Base-by-base conservation (phyloP, 35 echinoderm and acorn worm genomes). In the Apostichopus japonicus region DNA sequence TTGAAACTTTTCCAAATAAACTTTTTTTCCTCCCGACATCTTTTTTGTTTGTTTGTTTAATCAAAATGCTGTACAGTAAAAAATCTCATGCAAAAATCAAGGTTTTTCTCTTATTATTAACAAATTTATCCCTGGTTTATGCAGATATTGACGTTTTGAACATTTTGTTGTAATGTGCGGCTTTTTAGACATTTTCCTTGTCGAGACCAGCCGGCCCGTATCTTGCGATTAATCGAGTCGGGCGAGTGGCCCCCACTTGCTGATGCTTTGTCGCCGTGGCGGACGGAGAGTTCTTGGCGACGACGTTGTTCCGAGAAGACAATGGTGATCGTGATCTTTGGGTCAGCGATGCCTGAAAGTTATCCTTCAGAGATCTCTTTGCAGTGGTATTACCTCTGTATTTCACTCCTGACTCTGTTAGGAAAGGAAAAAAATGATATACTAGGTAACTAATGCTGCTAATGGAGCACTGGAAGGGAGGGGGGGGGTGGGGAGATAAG, bases 161-260 rank as follows among this genome's bases (percentile, higher is more conserved):
- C 71, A 7, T 75, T 21, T 7, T 4, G 70, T 15, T 15, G 7
- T 75, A 0, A 4, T 21, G 71, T 6, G 7, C 14, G 15, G 71
- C 11, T n/a, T 23, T 84, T 84, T 57, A 84, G 16, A 84, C n/a
- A 58, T 84, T 84, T 84, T 84, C 81, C 56, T 84, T 84, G 54
- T 84, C 81, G 4, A 84, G 27, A 15, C 81, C 23, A 22, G 81
- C 81, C 1, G 54, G 81, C 17, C 81, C 81, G 23, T 84, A 84
- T 23, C 81, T 84, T 6, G 55, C 54, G 16, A 84, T 58, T 57
- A 84, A 57, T 5, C 81, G 54, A 23, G 81, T 84, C 16, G 81
- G 81, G 17, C 54, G 54, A 6, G n/a, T 57, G 5, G 56, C 53
- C 15, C 81, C 81, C n/a, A 19, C 4, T 5, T 9, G n/a, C 1